phyloP scores from a whole-genome alignment of 1,140 invertebrate genomes.

The Bombus sibiricus region DNA sequence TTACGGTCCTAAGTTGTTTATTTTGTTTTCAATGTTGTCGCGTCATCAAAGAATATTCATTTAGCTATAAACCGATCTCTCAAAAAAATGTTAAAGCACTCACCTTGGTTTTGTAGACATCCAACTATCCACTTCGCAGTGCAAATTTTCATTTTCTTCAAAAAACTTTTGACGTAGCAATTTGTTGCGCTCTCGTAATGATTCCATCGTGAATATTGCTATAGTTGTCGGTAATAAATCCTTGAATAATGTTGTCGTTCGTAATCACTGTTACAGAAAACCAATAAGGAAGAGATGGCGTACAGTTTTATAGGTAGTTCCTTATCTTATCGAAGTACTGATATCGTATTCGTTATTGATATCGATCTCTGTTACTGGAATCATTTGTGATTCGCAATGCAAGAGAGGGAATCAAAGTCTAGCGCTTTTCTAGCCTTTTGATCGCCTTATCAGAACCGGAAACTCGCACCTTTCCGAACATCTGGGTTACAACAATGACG shows the following conservation, averaged over 20 bases:
- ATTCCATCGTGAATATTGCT: background rate
- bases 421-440: conserved; percentile 11
- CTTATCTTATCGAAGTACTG: background rate
- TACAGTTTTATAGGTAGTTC: background rate
- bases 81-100: conserved; percentile 42
- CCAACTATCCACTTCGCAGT: conserved; percentile 46
- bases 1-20: background rate
- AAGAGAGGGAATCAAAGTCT: too few relatives aligned
- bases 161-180: background rate
- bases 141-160: background rate
- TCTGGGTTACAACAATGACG: background rate
- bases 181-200: background rate
- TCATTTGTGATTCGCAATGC: too few relatives aligned
- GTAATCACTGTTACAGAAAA: background rate
- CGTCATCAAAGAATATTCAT: too few relatives aligned
- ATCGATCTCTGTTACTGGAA: background rate
- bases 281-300: background rate
- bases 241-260: background rate
- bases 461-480: background rate
- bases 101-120: conserved; percentile 58
- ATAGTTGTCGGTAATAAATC: too few relatives aligned
- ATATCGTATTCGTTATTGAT: background rate
- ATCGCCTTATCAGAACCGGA: background rate
- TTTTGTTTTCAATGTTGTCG: background rate
- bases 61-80: too few relatives aligned